A percentile compares a stretch with the other conserved stretches of the same genome.
These are phyloP conservation scores for Hypsibius dujardini DNA, from an alignment of 1,140 invertebrate genomes.

Conservation along the genomic window DNA sequence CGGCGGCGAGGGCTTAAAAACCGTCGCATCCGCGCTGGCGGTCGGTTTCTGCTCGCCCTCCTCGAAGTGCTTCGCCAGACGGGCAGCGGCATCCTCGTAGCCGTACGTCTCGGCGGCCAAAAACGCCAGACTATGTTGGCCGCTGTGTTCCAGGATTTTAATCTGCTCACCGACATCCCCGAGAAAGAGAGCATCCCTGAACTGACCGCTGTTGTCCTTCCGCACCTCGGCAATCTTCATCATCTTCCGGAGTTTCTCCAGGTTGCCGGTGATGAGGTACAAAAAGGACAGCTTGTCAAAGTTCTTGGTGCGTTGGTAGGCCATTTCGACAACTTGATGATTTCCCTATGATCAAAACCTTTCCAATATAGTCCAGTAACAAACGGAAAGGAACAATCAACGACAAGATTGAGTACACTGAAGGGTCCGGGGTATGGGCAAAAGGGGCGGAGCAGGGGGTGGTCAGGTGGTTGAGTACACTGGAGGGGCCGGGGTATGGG, in stretches of 20 bases:
- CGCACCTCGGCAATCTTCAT: constrained; percentile 93
- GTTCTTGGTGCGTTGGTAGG: constrained; percentile 96
- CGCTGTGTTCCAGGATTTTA: constrained; percentile 59
- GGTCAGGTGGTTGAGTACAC: too few relatives aligned
- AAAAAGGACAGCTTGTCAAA: constrained; percentile 96
- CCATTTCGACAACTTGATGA: constrained; percentile 72
- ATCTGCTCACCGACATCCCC: constrained; percentile 81
- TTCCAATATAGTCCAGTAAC: constrained; percentile 19
- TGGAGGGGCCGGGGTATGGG: too few relatives aligned
- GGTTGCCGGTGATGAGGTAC: constrained; percentile 92
- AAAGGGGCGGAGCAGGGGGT: too few relatives aligned
- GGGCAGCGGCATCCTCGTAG: constrained; percentile 55
- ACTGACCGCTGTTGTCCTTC: constrained; percentile 86
- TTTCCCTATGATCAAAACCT: constrained; percentile 28
- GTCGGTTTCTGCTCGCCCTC: constrained; percentile 51
- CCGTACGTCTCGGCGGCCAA: constrained; percentile 88
- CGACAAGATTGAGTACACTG: too few relatives aligned
- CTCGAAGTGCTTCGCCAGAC: constrained; percentile 46
- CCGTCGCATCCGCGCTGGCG: constrained; percentile 51
- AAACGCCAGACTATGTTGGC: constrained; percentile 60
- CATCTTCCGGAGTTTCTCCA: constrained; percentile 96
- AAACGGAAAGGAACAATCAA: too few relatives aligned
- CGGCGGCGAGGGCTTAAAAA: constrained; percentile 69
- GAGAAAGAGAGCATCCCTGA: constrained; percentile 74
- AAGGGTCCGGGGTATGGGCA: too few relatives aligned